A percentile compares a stretch with the other conserved stretches of the same genome.
Conservation (phyloP, 2,888 invertebrate species). For the Corbicula japonica region DNA sequence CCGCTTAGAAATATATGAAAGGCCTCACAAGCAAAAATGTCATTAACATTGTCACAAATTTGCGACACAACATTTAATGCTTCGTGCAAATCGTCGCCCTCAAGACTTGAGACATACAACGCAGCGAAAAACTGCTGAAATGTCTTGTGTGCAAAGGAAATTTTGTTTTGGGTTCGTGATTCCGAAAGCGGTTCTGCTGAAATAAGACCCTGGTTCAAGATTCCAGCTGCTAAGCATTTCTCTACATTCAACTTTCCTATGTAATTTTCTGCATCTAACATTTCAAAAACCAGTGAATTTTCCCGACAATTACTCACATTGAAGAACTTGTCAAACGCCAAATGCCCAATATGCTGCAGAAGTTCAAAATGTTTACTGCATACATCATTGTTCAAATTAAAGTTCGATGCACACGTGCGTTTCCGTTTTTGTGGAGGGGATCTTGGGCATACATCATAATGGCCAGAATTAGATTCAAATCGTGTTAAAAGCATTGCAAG, state of each 20-base stretch:
- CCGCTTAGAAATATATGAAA: constrained; percentile 7
- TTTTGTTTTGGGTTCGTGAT: background rate
- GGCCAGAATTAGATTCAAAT: too few species aligned
- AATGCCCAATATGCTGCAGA: background rate
- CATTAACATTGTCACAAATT: background rate
- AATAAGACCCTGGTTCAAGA: constrained; percentile 4
- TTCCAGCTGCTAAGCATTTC: background rate
- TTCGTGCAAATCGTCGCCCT: background rate
- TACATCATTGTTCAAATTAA: background rate
- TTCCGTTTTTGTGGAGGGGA: too few species aligned
- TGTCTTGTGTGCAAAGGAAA: constrained; percentile 6
- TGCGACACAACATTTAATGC: background rate
- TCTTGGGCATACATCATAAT: too few species aligned
- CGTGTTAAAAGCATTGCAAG: background rate
- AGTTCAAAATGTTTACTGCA: background rate
- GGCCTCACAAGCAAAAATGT: background rate
- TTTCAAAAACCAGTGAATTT: constrained; percentile 7
- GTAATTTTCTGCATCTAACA: background rate
- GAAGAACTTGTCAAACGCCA: constrained; percentile 1
- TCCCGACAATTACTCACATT: background rate
- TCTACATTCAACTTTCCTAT: background rate
- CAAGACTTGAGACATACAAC: background rate
- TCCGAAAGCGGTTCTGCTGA: background rate
- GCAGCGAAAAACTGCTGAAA: constrained; percentile 15
- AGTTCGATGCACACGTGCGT: background rate